A percentile compares a stretch with the other conserved stretches of the same genome.
Evolutionary conservation across 1,140 invertebrate genomes (phyloP).

Genomic region (Drosophila nasuta): DNA sequence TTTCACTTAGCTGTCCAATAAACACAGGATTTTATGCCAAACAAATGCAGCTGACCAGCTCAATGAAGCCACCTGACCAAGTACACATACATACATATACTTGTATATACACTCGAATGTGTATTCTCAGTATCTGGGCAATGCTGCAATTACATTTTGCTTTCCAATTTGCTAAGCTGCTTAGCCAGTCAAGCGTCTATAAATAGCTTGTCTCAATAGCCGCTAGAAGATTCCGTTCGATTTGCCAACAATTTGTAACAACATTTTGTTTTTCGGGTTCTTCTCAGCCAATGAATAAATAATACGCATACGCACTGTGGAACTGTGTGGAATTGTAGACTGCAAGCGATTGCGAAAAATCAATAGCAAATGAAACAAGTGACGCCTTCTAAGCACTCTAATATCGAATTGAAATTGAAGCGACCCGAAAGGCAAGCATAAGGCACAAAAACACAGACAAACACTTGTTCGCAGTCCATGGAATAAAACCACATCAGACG

Average conservation of each 20-base stretch:
- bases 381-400: constrained; percentile 54
- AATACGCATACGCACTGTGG: constrained; percentile 37
- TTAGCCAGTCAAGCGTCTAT: constrained; percentile 23
- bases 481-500: constrained; percentile 27
- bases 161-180: constrained; percentile 24
- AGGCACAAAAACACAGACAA: constrained; percentile 24
- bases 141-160: constrained; percentile 21
- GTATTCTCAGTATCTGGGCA: not conserved
- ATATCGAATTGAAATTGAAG: constrained; percentile 71
- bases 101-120: no score
- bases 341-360: constrained; percentile 30
- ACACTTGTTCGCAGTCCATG: not conserved
- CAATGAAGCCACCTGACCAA: constrained; percentile 32
- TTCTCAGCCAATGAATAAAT: constrained; percentile 63
- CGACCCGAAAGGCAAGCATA: constrained; percentile 37
- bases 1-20: constrained; percentile 52
- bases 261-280: constrained; percentile 11
- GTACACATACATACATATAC: no score
- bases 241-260: constrained; percentile 33
- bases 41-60: constrained; percentile 36
- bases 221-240: constrained; percentile 17
- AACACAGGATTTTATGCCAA: constrained; percentile 59
- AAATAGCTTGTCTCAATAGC: constrained; percentile 38
- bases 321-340: not conserved
- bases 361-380: constrained; percentile 44